Conservation (phyloP, 2,113 vertebrate species). For the Pogonocichla stellata region DNA sequence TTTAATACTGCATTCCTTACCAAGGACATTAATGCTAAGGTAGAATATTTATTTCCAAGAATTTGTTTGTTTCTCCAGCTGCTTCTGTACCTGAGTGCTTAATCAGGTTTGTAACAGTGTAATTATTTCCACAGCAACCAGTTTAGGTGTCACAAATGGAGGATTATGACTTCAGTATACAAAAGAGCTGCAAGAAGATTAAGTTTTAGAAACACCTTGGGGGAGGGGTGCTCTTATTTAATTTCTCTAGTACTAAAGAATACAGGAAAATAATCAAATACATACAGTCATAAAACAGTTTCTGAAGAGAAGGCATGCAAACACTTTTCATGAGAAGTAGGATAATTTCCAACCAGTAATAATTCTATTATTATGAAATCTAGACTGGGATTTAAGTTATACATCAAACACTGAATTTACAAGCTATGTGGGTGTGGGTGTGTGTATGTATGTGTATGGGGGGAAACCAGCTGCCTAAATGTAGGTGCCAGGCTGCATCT, state of each 20-base stretch:
- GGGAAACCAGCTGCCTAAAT: not conserved
- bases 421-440: not conserved
- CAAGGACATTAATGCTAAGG: not conserved
- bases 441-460: not conserved
- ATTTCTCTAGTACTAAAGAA: not conserved
- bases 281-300: not conserved
- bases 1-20: not conserved
- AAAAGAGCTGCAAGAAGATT: not conserved
- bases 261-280: not conserved
- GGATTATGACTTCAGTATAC: conserved; percentile 1
- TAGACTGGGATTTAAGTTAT: not conserved
- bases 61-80: conserved; percentile 9
- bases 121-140: conserved; percentile 37
- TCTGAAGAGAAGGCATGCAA: not conserved
- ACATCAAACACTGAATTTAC: not conserved
- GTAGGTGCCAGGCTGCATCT: not conserved
- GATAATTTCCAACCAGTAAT: not conserved
- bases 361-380: not conserved
- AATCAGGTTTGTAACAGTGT: conserved; percentile 42
- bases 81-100: conserved; percentile 36
- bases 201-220: not conserved
- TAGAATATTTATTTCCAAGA: not conserved
- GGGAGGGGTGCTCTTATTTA: not conserved
- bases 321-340: not conserved
- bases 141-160: not conserved